Conservation (phyloP, 2,888 invertebrate species). For the Sicus ferrugineus region DNA sequence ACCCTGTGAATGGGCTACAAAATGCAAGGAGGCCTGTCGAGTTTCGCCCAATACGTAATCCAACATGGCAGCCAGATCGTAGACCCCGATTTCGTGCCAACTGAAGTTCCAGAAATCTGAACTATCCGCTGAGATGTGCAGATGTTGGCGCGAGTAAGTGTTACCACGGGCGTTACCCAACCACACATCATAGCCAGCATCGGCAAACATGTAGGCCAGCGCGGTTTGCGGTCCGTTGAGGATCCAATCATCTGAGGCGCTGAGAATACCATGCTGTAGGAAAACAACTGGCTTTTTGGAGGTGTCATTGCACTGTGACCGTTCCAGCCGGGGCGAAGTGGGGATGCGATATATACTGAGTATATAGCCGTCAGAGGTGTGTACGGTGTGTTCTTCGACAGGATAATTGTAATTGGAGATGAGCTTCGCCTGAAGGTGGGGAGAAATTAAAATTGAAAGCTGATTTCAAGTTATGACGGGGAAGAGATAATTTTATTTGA, state of each 20-base stretch:
- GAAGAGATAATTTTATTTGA: too few species aligned
- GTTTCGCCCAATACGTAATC: constrained; percentile 72
- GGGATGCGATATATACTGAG: constrained; percentile 60
- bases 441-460: too few species aligned
- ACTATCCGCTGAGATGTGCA: constrained; percentile 66
- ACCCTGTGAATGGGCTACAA: constrained; percentile 73
- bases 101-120: constrained; percentile 71
- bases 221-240: constrained; percentile 73
- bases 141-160: constrained; percentile 68
- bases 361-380: constrained; percentile 58
- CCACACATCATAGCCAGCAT: constrained; percentile 80
- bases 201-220: constrained; percentile 67
- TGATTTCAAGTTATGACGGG: too few species aligned
- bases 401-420: constrained; percentile 66
- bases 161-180: constrained; percentile 80
- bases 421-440: constrained; percentile 49
- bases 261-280: constrained; percentile 76
- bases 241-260: constrained; percentile 78
- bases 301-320: constrained; percentile 24
- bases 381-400: constrained; percentile 71
- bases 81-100: constrained; percentile 75
- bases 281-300: constrained; percentile 65
- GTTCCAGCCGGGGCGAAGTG: constrained; percentile 49
- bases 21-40: constrained; percentile 71
- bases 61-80: constrained; percentile 83